Evolutionary conservation across 2,888 invertebrate genomes (phyloP).

Genomic region (Aphrophora alni): DNA sequence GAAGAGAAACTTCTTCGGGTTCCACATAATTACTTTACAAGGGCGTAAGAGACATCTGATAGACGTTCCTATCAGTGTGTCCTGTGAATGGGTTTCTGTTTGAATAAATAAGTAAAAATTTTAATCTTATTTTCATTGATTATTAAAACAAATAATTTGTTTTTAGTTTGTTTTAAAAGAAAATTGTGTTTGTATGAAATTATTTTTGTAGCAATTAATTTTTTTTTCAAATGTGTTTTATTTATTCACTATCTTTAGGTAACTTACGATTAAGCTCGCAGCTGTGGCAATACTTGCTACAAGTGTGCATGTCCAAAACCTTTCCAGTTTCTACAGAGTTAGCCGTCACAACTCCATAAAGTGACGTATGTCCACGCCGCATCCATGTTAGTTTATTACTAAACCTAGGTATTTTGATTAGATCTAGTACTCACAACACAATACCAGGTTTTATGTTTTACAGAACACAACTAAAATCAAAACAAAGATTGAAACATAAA

Average conservation of each 20-base stretch:
- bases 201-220: no score
- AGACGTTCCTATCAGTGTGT: no score
- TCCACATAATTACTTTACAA: no score
- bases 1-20: no score
- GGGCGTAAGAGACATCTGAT: no score
- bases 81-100: no score
- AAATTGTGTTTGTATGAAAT: no score
- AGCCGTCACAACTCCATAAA: conserved; percentile 13
- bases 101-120: no score
- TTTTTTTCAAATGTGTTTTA: no score
- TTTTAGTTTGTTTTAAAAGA: no score
- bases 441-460: neutral
- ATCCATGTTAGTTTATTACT: neutral
- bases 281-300: conserved; percentile 10
- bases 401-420: neutral
- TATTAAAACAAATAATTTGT: no score
- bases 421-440: neutral
- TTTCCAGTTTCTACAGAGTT: conserved; percentile 15
- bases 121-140: no score
- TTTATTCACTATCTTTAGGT: neutral
- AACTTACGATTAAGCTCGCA: conserved; percentile 18
- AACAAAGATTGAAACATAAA: neutral
- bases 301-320: conserved; percentile 2
- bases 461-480: neutral
- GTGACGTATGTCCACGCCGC: conserved; percentile 13